These are phyloP conservation scores for Exocentrus adspersus DNA, from an alignment of 2,888 invertebrate genomes.

Conservation along the genomic window DNA sequence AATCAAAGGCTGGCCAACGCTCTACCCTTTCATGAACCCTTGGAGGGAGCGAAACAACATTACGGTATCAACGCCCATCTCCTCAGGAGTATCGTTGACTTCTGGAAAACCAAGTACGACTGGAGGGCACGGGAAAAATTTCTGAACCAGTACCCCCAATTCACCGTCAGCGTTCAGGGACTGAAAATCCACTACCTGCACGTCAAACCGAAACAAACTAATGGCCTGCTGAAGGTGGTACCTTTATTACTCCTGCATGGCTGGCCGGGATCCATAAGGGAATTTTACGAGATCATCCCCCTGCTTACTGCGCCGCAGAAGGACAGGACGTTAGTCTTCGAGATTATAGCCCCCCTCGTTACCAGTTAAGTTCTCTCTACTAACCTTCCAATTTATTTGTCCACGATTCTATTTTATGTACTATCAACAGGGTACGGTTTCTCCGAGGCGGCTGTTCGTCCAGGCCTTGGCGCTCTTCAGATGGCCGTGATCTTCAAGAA, in stretches of 20 bases:
- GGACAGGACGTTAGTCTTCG: slow-evolving; percentile 71
- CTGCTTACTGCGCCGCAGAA: slow-evolving; percentile 66
- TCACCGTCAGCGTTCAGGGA: slow-evolving; percentile 77
- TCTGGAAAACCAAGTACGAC: slow-evolving; percentile 80
- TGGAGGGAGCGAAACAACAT: slow-evolving; percentile 76
- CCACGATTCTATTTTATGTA: no score
- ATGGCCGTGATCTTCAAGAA: slow-evolving; percentile 71
- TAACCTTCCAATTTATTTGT: no score
- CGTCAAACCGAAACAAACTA: slow-evolving; percentile 66
- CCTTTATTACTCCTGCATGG: slow-evolving; percentile 83
- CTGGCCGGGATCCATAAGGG: slow-evolving; percentile 89
- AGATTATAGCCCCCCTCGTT: slow-evolving; percentile 70
- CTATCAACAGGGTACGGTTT: slow-evolving; percentile 64
- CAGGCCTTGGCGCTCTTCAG: slow-evolving; percentile 71
- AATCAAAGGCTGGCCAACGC: slow-evolving; percentile 67
- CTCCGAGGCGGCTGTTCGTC: slow-evolving; percentile 68
- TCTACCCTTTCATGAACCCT: slow-evolving; percentile 62
- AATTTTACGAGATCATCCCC: slow-evolving; percentile 83
- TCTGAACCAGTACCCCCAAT: slow-evolving; percentile 76
- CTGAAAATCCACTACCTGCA: slow-evolving; percentile 72
- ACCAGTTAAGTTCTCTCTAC: slow-evolving; percentile 60
- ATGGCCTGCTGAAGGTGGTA: slow-evolving; percentile 61
- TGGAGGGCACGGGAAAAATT: slow-evolving; percentile 71
- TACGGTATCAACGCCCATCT: slow-evolving; percentile 82
- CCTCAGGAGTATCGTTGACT: slow-evolving; percentile 73